Conservation (phyloP, 2,797 vertebrate species). For the Xenentodon cancila region DNA sequence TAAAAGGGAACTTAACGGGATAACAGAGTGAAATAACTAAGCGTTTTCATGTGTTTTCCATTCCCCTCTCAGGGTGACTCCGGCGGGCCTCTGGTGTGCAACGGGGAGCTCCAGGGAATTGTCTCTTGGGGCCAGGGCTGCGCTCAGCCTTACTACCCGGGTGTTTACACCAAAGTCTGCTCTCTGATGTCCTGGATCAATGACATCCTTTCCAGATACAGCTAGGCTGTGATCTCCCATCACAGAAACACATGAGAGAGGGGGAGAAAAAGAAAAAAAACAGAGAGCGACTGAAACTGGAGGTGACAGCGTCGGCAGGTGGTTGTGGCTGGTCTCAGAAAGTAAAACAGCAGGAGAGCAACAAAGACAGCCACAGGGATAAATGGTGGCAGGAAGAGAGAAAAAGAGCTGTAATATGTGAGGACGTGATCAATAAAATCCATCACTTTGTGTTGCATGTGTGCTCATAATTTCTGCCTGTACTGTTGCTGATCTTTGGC, state of each 20-base stretch:
- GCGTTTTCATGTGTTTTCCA: neutral
- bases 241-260: conserved; percentile 19
- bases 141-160: conserved; percentile 76
- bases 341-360: conserved; percentile 12
- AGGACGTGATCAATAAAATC: conserved; percentile 60
- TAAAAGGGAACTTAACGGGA: neutral
- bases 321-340: conserved; percentile 28
- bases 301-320: conserved; percentile 38
- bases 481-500: neutral
- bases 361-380: conserved; percentile 11
- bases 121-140: conserved; percentile 90
- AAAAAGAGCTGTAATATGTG: conserved; percentile 3
- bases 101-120: conserved; percentile 84
- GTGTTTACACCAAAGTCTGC: conserved; percentile 89
- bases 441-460: conserved; percentile 35
- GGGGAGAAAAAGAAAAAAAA: conserved; percentile 12
- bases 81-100: conserved; percentile 87
- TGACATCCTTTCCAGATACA: conserved; percentile 70
- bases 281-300: conserved; percentile 29
- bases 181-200: conserved; percentile 85
- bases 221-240: conserved; percentile 62
- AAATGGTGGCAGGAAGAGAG: conserved; percentile 1
- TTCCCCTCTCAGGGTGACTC: conserved; percentile 82
- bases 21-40: conserved; percentile 4
- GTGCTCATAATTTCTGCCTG: conserved; percentile 36